Conservation (phyloP, 2,797 vertebrate genomes). For the Tangara arthus region DNA sequence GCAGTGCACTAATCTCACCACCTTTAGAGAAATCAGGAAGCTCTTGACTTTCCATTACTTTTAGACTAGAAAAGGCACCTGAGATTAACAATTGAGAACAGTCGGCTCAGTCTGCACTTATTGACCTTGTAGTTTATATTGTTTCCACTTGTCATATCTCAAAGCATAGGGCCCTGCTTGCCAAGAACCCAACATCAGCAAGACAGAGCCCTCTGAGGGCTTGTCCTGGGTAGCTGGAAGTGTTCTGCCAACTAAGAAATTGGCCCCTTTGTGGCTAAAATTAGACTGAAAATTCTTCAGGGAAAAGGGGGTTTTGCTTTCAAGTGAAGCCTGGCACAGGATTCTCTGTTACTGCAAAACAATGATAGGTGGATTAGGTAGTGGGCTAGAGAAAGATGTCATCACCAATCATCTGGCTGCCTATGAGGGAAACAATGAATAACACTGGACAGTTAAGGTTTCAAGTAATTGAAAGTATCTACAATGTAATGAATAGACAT, state of each 20-base stretch:
- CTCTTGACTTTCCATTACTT: neutral
- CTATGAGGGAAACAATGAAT: neutral
- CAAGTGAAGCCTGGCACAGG: neutral
- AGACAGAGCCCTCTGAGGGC: neutral
- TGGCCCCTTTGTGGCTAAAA: neutral
- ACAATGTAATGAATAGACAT: neutral
- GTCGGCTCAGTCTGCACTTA: neutral
- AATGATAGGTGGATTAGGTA: neutral
- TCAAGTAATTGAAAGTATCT: conserved; percentile 23
- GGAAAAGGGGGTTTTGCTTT: neutral
- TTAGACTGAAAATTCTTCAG: neutral
- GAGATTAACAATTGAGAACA: neutral
- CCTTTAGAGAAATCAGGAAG: neutral
- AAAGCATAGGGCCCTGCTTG: accelerated
- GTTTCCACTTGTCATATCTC: neutral
- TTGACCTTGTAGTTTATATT: neutral
- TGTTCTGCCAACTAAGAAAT: neutral
- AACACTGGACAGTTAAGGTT: neutral
- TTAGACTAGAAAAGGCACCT: neutral
- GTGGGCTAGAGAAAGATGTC: neutral
- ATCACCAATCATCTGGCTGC: neutral
- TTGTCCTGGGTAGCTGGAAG: neutral
- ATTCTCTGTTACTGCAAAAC: neutral
- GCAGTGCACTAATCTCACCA: neutral
- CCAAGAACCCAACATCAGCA: neutral